A percentile compares a stretch with the other conserved stretches of the same genome.
These are phyloP conservation scores for Bovichtus variegatus DNA, from an alignment of 2,797 vertebrate genomes.

Conservation along the genomic window DNA sequence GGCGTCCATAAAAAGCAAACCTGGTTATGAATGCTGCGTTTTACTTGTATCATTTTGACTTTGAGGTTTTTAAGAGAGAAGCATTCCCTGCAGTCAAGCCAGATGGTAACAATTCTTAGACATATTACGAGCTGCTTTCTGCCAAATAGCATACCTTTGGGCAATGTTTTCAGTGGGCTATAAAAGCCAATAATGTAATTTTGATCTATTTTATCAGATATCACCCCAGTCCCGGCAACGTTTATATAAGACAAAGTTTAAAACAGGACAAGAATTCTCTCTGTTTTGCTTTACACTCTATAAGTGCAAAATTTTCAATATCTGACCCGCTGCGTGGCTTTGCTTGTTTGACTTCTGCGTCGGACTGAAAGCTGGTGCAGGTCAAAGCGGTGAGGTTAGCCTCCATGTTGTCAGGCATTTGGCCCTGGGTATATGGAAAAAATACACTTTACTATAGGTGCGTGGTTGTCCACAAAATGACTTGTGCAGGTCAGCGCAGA, in stretches of 20 bases:
- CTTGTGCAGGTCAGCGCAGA: conserved; percentile 28
- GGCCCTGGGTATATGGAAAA: conserved; percentile 56
- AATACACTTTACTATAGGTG: conserved; percentile 62
- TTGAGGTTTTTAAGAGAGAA: conserved; percentile 89
- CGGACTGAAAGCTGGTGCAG: conserved; percentile 30
- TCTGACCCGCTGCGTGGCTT: conserved; percentile 73
- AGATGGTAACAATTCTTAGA: conserved; percentile 90
- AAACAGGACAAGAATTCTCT: conserved; percentile 75
- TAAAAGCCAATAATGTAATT: conserved; percentile 90
- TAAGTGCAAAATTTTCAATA: conserved; percentile 73
- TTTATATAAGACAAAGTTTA: conserved; percentile 82
- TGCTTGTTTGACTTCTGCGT: conserved; percentile 81
- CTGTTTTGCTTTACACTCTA: conserved; percentile 70
- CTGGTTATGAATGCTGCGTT: conserved; percentile 85
- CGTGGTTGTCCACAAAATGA: conserved; percentile 51
- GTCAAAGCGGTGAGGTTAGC: conserved; percentile 49
- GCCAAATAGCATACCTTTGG: conserved; percentile 89
- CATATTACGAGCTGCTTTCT: conserved; percentile 86
- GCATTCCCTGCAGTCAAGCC: conserved; percentile 86
- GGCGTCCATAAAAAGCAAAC: conserved; percentile 82
- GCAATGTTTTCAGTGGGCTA: conserved; percentile 88
- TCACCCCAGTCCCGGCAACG: conserved; percentile 73
- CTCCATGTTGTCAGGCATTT: conserved; percentile 55
- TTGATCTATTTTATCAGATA: conserved; percentile 90
- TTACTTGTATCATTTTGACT: conserved; percentile 88